Base-by-base conservation (phyloP, 2,888 invertebrate genomes). In the Mythimna loreyi region DNA sequence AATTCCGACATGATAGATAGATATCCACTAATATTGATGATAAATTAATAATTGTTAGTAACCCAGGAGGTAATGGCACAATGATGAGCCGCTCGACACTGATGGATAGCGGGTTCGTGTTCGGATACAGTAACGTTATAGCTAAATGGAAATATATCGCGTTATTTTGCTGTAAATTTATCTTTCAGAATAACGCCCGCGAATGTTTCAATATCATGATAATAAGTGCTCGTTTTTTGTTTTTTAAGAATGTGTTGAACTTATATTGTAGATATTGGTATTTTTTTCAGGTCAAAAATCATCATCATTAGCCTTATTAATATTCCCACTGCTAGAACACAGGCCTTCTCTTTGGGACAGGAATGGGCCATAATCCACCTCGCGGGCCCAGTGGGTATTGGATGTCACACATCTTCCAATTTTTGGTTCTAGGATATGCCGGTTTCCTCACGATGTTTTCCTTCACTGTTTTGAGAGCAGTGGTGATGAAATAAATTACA, bases 71-170 rank as follows among this genome's bases (percentile, higher is more conserved):
- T 70, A 69, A 70, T 64, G 57, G 47, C 19, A 16, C 50, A 64
- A 60, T 60, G 64, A 76, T 60, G 58, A 64, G 71, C 16, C 9
- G 19, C 6, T 25, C 13, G 71, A 76, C 71, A 53, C 33, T 75
- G 75, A 75, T 52, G 56, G 71, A 75, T 70, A 56, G 11, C 36
- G 13, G 52, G 62, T 50, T 75, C 23, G 40, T 74, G 33, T 49
- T 47, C 4, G 3, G 40, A 30, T 58, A 53, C n/a, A 49, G 57
- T 68, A 53, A 60, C 67, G n/a, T 23, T 53, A 61, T 45, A 57
- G 40, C 45, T 23, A 19, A 57, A 30, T 28, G 43, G 25, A 36
- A 36, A 36, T 36, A 58, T 13, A 3, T 36, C 11, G 36, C 28
- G 19, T 11, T 56, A 52, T 30, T 70, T 33, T 61, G 25, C 23